phyloP scores from a whole-genome alignment of 1,140 invertebrate genomes.

The Macrobrachium rosenbergii region DNA sequence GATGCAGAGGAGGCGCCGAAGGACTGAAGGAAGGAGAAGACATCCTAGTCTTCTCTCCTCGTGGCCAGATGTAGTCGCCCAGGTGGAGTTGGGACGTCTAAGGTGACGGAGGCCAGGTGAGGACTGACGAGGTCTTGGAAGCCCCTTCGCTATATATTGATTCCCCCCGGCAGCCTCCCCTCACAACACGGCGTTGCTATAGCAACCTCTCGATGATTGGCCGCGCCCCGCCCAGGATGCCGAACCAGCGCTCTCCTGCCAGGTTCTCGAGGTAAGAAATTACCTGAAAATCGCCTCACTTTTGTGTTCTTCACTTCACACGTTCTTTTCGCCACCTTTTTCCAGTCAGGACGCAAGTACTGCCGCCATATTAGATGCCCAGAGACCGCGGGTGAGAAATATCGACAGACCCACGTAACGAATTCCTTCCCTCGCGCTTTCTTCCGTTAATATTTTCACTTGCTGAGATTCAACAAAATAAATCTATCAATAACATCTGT shows the following conservation, averaged over 20 bases:
- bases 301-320: not conserved
- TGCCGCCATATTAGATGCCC: too few relatives aligned
- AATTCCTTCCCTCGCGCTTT: too few relatives aligned
- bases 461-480: too few relatives aligned
- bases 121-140: slow-evolving; percentile 34
- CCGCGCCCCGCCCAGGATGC: slow-evolving; percentile 17
- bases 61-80: slow-evolving; percentile 3
- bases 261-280: too few relatives aligned
- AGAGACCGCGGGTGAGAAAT: too few relatives aligned
- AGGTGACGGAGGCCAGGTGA: slow-evolving; percentile 21
- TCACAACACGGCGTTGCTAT: slow-evolving; percentile 39
- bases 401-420: too few relatives aligned
- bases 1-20: not conserved
- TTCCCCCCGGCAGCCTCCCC: slow-evolving; percentile 37
- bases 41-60: not conserved
- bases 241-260: not conserved
- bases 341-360: too few relatives aligned
- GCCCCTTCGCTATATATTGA: slow-evolving; percentile 44
- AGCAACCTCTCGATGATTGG: slow-evolving; percentile 44
- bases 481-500: too few relatives aligned
- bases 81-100: slow-evolving; percentile 8
- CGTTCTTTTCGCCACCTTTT: not conserved
- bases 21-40: not conserved
- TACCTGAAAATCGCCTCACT: not conserved
- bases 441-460: too few relatives aligned